Evolutionary conservation across 2,113 vertebrate genomes (phyloP).

Genomic region (Galbula dea): DNA sequence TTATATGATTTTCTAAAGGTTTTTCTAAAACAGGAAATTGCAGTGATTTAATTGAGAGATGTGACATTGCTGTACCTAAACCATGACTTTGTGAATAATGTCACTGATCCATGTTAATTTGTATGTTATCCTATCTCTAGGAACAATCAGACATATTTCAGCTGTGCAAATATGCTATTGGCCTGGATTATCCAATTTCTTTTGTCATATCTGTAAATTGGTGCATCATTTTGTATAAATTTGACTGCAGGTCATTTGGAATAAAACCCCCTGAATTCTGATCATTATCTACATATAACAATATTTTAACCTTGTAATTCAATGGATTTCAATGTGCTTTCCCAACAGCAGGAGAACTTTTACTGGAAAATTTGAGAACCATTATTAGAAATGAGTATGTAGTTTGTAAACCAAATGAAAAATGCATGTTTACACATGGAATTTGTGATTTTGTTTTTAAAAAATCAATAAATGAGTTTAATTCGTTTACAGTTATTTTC

Average conservation of each 20-base stretch:
- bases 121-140: background rate
- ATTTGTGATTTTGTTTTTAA: background rate
- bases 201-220: background rate
- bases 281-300: background rate
- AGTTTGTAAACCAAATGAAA: background rate
- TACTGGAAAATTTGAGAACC: background rate
- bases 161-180: background rate
- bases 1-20: background rate
- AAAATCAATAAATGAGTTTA: background rate
- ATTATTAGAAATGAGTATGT: background rate
- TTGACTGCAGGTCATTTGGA: background rate
- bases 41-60: background rate
- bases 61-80: background rate
- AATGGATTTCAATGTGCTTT: background rate
- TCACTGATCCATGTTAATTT: background rate
- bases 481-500: background rate
- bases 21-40: background rate
- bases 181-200: background rate
- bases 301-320: background rate
- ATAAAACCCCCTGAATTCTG: background rate
- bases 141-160: background rate
- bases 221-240: background rate
- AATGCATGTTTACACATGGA: background rate
- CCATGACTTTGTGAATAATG: background rate
- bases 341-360: background rate